Conservation (phyloP, 2,113 vertebrate species). For the Trinectes maculatus region DNA sequence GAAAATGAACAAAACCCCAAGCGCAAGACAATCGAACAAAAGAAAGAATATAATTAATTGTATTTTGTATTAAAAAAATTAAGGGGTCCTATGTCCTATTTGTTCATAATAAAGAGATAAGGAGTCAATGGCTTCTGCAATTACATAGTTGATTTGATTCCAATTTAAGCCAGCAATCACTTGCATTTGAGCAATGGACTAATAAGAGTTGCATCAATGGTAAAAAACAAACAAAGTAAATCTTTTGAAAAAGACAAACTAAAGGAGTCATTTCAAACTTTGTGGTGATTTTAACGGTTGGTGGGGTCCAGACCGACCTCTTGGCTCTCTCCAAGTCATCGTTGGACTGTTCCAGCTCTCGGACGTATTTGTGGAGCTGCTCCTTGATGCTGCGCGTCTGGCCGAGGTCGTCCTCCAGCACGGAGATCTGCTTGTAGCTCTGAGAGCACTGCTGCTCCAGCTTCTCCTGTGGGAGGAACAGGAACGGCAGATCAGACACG, state of each 20-base stretch:
- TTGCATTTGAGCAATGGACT: background rate
- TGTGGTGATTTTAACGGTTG: too few species aligned
- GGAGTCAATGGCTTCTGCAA: constrained; percentile 20
- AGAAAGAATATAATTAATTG: too few species aligned
- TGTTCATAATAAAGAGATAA: background rate
- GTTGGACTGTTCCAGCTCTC: constrained; percentile 97
- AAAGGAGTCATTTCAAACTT: too few species aligned
- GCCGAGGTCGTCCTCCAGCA: constrained; percentile 94
- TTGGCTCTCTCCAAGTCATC: constrained; percentile 97
- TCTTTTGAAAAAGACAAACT: too few species aligned
- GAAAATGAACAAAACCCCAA: background rate
- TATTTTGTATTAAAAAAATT: too few species aligned
- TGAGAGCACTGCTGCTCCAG: constrained; percentile 94
- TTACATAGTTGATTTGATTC: constrained; percentile 25
- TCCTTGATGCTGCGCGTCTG: constrained; percentile 96
- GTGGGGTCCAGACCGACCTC: constrained; percentile 77
- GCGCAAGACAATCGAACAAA: too few species aligned
- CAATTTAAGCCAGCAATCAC: background rate
- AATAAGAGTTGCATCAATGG: too few species aligned
- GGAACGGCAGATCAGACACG: background rate
- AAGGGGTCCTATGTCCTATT: background rate
- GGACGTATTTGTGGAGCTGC: constrained; percentile 95
- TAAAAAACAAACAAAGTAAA: constrained; percentile 2
- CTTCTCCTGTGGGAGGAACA: constrained; percentile 84
- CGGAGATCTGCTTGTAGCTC: constrained; percentile 96